Base-by-base conservation (phyloP, 2,888 invertebrate species). In the Petrolisthes manimaculis region DNA sequence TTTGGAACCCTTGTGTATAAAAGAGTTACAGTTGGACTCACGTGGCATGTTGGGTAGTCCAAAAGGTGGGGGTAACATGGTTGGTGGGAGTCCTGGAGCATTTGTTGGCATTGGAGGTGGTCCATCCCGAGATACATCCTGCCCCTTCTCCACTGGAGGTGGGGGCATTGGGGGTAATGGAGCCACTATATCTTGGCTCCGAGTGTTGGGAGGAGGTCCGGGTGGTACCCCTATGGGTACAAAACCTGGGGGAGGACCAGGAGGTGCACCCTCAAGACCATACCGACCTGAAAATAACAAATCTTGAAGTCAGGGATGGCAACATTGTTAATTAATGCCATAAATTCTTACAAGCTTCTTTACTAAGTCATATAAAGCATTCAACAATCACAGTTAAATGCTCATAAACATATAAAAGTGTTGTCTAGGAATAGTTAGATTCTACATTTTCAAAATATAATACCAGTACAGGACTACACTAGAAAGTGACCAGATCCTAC, bases 1-100 rank as follows among this genome's bases (percentile, higher is more conserved):
- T 37, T 37, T 37, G 37, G 37, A 37, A 37, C 37, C 37, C 37
- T 37, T 37, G 37, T 37, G 37, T 37, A 37, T 37, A 37, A 37
- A 37, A 37, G 37, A 37, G 37, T 2, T 37, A 37, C 37, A 37
- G 37, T 37, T 37, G 37, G 24, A 89, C 90, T 89, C 80, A 90
- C 90, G 90, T 37, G 90, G 90, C 89, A 90, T 89, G 61, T 88
- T 90, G 14, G 90, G 90, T 14, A 90, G 85, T 8, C 89, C 89
- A 61, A 89, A 90, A 3, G 90, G 90, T n/a, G 88, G 90, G 9
- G 90, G 90, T 56, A 90, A 56, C 74, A 89, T 79, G 9, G 84
- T 83, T 24, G 89, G 89, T 21, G 89, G 89, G n/a, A 88, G 82
- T 21, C 84, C 88, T 51, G 84, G 88, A 69, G 88, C 82, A 83